Percentiles rank a stretch among this genome's conserved stretches.
These are phyloP conservation scores for Drosophila prostipennis DNA, from an alignment of 2,888 invertebrate species.

Conservation along the genomic window DNA sequence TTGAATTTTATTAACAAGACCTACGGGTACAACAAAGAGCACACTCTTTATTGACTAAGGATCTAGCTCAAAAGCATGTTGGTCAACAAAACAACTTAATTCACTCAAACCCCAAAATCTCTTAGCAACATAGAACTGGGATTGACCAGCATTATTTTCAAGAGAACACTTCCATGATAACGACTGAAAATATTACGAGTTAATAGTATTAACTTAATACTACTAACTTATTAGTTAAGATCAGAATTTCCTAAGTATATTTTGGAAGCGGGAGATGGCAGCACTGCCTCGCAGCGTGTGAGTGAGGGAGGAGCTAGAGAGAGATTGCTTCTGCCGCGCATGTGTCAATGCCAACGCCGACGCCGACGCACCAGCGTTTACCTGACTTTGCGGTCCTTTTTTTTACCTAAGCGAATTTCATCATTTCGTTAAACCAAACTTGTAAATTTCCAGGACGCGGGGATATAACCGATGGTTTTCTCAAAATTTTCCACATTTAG, in stretches of 20 bases:
- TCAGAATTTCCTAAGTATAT: not conserved
- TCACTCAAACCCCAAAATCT: too few relatives aligned
- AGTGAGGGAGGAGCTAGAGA: not conserved
- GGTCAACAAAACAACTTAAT: too few relatives aligned
- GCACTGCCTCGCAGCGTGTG: conserved; percentile 1
- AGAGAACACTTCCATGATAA: too few relatives aligned
- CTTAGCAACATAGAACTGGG: too few relatives aligned
- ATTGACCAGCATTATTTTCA: too few relatives aligned
- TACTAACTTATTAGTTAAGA: not conserved
- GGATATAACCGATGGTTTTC: conserved; percentile 4
- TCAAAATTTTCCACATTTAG: conserved; percentile 14
- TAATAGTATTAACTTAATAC: too few relatives aligned
- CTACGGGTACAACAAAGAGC: too few relatives aligned
- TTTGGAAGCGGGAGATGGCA: not conserved
- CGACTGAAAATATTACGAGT: too few relatives aligned
- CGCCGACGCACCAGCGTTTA: conserved; percentile 27
- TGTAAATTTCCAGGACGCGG: conserved; percentile 19
- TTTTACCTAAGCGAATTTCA: conserved; percentile 49
- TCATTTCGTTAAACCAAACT: conserved; percentile 2
- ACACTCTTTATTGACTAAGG: too few relatives aligned
- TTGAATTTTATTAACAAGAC: too few relatives aligned
- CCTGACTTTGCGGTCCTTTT: conserved; percentile 42
- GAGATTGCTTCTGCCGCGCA: conserved; percentile 7
- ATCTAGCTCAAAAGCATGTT: too few relatives aligned
- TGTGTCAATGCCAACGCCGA: conserved; percentile 18